phyloP scores from a whole-genome alignment of 2,888 invertebrate genomes.

The Norana najaformis region DNA sequence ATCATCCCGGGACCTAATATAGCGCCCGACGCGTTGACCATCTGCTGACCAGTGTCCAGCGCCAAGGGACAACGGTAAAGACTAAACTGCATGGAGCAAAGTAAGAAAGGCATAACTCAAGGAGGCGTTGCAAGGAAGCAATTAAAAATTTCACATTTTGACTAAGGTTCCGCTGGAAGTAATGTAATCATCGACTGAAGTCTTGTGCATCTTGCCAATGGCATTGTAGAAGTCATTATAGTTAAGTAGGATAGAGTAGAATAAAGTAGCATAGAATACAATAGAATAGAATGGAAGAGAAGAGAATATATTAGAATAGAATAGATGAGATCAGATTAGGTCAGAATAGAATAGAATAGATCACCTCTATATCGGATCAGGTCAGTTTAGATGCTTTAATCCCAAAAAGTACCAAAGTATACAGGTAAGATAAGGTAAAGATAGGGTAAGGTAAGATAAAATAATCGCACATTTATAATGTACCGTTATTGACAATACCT shows the following conservation, averaged over 20 bases:
- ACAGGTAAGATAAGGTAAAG: background rate
- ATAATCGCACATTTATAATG: too few species aligned
- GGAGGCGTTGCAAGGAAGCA: background rate
- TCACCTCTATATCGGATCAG: background rate
- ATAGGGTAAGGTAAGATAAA: background rate
- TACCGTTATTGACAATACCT: too few species aligned
- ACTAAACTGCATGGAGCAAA: background rate
- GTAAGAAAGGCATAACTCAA: too few species aligned
- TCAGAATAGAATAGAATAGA: background rate
- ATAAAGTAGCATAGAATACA: background rate
- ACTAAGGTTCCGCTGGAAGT: background rate
- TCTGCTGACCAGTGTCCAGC: constrained; percentile 13
- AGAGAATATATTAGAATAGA: background rate
- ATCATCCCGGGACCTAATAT: background rate
- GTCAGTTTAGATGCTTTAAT: background rate
- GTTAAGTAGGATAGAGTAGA: background rate
- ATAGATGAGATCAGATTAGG: background rate
- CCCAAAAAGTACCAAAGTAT: background rate
- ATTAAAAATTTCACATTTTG: background rate
- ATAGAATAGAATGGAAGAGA: background rate
- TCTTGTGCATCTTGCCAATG: background rate
- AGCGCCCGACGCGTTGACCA: background rate
- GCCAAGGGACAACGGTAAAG: background rate
- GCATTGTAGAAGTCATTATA: background rate
- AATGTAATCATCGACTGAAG: too few species aligned